phyloP scores from a whole-genome alignment of 2,797 vertebrate species.

The Pagetopsis macropterus region DNA sequence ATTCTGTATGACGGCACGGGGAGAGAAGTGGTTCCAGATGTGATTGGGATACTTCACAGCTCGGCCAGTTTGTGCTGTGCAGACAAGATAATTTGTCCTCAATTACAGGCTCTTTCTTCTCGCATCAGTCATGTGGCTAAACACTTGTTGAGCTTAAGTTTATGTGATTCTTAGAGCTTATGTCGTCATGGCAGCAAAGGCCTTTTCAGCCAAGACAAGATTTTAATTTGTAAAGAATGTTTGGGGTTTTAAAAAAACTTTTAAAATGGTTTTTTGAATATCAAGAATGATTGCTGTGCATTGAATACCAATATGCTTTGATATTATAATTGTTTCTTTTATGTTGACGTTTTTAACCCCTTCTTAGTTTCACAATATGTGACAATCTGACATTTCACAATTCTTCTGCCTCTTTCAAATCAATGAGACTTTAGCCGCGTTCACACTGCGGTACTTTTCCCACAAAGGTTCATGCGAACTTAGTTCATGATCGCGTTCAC shows the following conservation, averaged over 20 bases:
- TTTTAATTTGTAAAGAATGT: slow-evolving; percentile 1
- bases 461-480: too few relatives aligned
- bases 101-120: slow-evolving; percentile 71
- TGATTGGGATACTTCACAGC: slow-evolving; percentile 62
- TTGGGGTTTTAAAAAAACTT: background rate
- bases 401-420: slow-evolving; percentile 12
- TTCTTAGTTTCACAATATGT: background rate
- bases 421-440: slow-evolving; percentile 2
- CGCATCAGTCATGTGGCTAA: slow-evolving; percentile 57
- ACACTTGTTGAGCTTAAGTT: slow-evolving; percentile 56
- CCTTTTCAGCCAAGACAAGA: background rate
- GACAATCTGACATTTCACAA: background rate
- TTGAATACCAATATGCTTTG: background rate
- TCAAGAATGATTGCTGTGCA: background rate
- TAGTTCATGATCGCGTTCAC: too few relatives aligned
- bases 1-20: slow-evolving; percentile 66
- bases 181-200: slow-evolving; percentile 34
- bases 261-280: background rate
- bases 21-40: slow-evolving; percentile 77
- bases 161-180: slow-evolving; percentile 43
- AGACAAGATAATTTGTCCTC: slow-evolving; percentile 76
- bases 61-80: slow-evolving; percentile 58
- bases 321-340: background rate
- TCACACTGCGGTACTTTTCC: too few relatives aligned
- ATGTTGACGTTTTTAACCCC: background rate